phyloP scores from a whole-genome alignment of 2,888 invertebrate species.

The Netelia fuscicornis region DNA sequence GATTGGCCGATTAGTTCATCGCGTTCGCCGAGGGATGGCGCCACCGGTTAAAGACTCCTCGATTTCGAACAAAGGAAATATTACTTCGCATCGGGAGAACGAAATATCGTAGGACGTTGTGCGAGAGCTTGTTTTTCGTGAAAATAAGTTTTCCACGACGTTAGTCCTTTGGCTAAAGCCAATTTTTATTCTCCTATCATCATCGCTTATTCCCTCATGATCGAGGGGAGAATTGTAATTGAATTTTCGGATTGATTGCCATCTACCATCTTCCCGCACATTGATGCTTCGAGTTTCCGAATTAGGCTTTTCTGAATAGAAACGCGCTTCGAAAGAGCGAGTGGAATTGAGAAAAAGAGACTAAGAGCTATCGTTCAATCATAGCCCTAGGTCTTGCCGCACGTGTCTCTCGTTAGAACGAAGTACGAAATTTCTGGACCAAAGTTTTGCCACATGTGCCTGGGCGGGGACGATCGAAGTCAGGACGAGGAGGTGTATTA shows the following conservation, averaged over 20 bases:
- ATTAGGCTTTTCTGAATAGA: neutral
- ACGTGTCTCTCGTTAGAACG: conserved; percentile 27
- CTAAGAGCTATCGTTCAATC: conserved; percentile 62
- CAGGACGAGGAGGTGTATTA: conserved; percentile 38
- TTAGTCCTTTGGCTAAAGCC: neutral
- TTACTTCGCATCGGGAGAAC: too few species aligned
- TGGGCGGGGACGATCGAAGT: conserved; percentile 24
- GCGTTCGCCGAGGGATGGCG: neutral
- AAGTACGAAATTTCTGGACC: conserved; percentile 54
- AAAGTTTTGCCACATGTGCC: conserved; percentile 12
- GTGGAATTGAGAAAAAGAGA: neutral
- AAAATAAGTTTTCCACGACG: too few species aligned
- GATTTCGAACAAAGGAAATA: neutral
- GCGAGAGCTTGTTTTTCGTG: too few species aligned
- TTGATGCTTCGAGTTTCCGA: conserved; percentile 4
- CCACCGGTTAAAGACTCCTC: neutral
- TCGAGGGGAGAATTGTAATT: conserved; percentile 53
- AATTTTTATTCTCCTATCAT: neutral
- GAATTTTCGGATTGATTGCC: conserved; percentile 61
- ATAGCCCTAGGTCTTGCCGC: conserved; percentile 54
- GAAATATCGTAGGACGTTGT: too few species aligned
- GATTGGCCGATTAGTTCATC: too few species aligned
- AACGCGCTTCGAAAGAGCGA: conserved; percentile 44
- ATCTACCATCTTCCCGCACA: conserved; percentile 33
- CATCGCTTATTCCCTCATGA: conserved; percentile 6